Base-by-base conservation (phyloP, 2,797 vertebrate species). In the Adrianichthys oophorus region DNA sequence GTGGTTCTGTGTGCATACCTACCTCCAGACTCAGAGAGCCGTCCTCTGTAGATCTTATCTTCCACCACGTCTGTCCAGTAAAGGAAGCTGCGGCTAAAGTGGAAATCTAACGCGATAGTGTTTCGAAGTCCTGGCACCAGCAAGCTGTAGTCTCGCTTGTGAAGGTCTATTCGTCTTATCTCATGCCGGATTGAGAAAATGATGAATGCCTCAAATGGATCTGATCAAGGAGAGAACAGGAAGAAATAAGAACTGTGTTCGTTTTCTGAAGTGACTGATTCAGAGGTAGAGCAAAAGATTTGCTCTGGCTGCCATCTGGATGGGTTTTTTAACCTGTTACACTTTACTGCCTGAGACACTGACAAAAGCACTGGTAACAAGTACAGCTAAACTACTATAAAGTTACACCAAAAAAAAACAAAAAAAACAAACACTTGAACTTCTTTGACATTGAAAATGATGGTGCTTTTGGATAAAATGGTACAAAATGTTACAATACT, bases 31-130 rank as follows among this genome's bases (percentile, higher is more conserved):
- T 98, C 96, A 4, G 97, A 96, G 62, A 99, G 94, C 45, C 92
- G 93, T 59, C 97, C 98, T 70, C 96, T 90, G 86, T 98, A 99
- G 91, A 99, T 99, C 91, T 98, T 98, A 90, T 99, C 98, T 81
- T 98, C 97, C 65, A 99, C 97, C 83, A 99, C 98, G 74, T 99
- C 97, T 29, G 98, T 99, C 98, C 98, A 99, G 85, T 98, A 99
- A 12, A 99, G 94, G 55, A 98, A 94, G 82, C 95, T 97, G 79
- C 86, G 95, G 88, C 90, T 95, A 86, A 98, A 98, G 80, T 99
- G 97, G 87, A 99, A 99, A 91, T 99, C 98, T 56, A 99, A 92
- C 2, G 98, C 98, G 29, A 99, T 99, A 64, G 97, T 98, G 78
- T 99, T 99, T 82, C 97, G 93, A 42, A 99, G 86, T 13, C 95